phyloP scores from a whole-genome alignment of 2,113 vertebrate genomes.

The Scolopax mira region DNA sequence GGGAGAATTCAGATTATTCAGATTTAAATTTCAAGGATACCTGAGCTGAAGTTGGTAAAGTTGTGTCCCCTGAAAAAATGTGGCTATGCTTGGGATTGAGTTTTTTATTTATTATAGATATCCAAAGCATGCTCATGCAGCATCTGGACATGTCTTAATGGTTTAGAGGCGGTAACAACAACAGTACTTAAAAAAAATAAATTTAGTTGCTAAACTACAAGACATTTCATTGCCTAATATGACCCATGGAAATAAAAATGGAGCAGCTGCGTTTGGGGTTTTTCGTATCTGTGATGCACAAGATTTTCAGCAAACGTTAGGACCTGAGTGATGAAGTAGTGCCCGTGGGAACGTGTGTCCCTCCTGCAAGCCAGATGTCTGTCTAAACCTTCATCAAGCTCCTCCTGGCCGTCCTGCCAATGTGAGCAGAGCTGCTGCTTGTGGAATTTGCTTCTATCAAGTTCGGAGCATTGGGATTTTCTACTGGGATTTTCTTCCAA shows the following conservation, averaged over 20 bases:
- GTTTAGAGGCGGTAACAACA: neutral
- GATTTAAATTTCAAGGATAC: neutral
- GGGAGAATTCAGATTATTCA: neutral
- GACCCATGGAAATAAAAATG: neutral
- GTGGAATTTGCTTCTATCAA: neutral
- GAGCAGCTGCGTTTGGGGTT: neutral
- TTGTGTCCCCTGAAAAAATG: neutral
- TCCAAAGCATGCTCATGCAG: neutral
- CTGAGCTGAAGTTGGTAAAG: neutral
- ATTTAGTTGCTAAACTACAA: neutral
- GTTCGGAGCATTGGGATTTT: neutral
- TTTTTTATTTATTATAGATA: neutral
- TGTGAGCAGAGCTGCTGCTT: neutral
- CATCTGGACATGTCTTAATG: neutral
- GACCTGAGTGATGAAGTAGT: neutral
- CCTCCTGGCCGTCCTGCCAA: neutral
- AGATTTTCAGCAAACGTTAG: neutral
- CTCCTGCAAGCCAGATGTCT: neutral
- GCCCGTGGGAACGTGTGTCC: rapidly evolving
- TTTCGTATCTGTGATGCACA: neutral
- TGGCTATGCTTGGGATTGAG: neutral
- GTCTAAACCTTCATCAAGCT: neutral
- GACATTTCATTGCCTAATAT: neutral
- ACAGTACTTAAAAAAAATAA: neutral
- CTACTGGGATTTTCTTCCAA: neutral